Percentiles rank a stretch among this genome's conserved stretches.
Evolutionary conservation across 2,888 invertebrate genomes (phyloP).

Genomic region (Cetonia aurata): DNA sequence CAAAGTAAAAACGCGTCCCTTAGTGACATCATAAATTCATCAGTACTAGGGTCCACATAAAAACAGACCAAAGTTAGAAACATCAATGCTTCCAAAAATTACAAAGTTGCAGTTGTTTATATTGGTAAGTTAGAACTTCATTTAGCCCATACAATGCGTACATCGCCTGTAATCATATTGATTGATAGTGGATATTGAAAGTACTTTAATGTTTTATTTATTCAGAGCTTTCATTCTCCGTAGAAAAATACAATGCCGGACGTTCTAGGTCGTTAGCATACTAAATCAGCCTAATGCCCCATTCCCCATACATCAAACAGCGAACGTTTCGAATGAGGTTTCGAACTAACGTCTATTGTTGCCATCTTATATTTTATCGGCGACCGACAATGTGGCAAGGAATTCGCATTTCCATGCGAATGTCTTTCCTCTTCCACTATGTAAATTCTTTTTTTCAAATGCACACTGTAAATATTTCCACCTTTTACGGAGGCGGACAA

Average conservation of each 20-base stretch:
- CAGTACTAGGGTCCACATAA: background rate
- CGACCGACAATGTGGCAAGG: conserved; percentile 63
- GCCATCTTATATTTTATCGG: conserved; percentile 68
- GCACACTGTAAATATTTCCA: conserved; percentile 65
- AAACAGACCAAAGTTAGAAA: background rate
- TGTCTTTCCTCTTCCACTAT: conserved; percentile 64
- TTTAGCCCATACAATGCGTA: background rate
- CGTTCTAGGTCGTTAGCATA: conserved; percentile 63
- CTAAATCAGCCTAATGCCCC: conserved; percentile 57
- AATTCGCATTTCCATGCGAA: conserved; percentile 67
- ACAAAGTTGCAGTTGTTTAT: no score
- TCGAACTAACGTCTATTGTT: conserved; percentile 65
- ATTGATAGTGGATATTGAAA: conserved; percentile 11
- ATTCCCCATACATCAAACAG: conserved; percentile 62
- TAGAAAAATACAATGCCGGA: conserved; percentile 64
- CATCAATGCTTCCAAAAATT: no score
- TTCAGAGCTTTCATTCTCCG: conserved; percentile 56
- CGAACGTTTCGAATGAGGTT: conserved; percentile 60
- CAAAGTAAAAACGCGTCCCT: background rate
- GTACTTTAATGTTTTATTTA: conserved; percentile 62
- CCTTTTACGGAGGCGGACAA: conserved; percentile 63
- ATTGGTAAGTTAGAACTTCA: background rate
- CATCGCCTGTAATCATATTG: background rate
- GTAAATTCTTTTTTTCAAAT: conserved; percentile 64
- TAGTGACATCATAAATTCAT: conserved; percentile 9